A percentile compares a stretch with the other conserved stretches of the same genome.
These are phyloP conservation scores for Cotesia congregata DNA, from an alignment of 2,888 invertebrate genomes.

Conservation along the genomic window DNA sequence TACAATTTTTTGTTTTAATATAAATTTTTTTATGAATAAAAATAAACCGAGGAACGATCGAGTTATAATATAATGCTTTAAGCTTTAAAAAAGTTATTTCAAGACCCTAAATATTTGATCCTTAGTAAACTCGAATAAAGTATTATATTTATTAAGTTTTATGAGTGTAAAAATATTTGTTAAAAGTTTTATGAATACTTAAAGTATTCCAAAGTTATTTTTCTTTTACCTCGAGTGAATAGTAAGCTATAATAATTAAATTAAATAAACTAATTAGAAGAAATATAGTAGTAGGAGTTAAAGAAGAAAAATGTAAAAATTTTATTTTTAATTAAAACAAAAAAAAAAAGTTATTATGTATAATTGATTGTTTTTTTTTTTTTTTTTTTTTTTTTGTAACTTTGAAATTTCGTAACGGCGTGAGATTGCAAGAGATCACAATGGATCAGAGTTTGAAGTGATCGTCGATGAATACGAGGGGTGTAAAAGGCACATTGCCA, in stretches of 20 bases:
- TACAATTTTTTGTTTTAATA: neutral
- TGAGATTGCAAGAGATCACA: slow-evolving; percentile 25
- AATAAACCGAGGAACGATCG: no score
- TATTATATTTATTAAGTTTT: neutral
- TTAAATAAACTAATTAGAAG: neutral
- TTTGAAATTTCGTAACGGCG: slow-evolving; percentile 5
- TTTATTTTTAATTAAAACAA: neutral
- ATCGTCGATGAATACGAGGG: slow-evolving; percentile 1
- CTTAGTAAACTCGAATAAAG: neutral
- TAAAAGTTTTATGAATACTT: neutral
- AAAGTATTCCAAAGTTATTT: neutral
- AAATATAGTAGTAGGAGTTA: neutral
- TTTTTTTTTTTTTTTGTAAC: neutral
- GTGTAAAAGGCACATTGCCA: slow-evolving; percentile 36
- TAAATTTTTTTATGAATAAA: no score
- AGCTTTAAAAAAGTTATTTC: neutral
- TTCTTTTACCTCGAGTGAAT: neutral
- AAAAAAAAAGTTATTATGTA: slow-evolving; percentile 2
- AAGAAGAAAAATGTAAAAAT: neutral
- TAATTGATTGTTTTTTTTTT: neutral
- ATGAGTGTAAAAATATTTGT: no score
- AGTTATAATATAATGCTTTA: neutral
- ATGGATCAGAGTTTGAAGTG: slow-evolving; percentile 13
- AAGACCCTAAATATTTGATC: neutral
- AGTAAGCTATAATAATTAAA: neutral